These are phyloP conservation scores for Umimayanthus chanpuru DNA, from an alignment of 92 coral and sea anemone species.

Conservation along the genomic window DNA sequence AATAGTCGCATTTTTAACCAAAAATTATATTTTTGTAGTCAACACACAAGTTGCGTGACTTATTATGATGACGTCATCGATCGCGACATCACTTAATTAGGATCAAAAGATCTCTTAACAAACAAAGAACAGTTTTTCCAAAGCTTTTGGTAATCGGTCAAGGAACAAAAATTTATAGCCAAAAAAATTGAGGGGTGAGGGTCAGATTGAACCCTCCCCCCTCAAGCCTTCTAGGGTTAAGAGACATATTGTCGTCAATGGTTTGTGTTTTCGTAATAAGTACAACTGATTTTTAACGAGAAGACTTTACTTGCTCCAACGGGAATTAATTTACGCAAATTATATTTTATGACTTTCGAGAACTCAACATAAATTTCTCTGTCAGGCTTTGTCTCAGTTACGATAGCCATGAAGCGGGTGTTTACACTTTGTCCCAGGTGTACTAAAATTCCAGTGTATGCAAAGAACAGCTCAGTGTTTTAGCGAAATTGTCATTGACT, in stretches of 20 bases:
- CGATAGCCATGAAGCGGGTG: background rate
- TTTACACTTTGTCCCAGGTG: constrained; percentile 18
- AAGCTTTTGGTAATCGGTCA: no score
- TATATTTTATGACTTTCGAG: constrained; percentile 10
- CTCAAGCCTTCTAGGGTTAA: no score
- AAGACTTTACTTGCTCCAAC: constrained; percentile 14
- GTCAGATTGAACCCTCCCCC: no score
- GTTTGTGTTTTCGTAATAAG: background rate
- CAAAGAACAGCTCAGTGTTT: constrained; percentile 13
- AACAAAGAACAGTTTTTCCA: no score
- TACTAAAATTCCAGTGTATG: constrained; percentile 1
- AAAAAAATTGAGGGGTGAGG: no score
- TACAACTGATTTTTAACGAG: background rate
- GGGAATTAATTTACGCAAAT: background rate
- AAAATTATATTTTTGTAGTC: no score
- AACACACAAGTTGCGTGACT: no score
- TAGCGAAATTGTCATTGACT: background rate
- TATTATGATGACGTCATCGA: no score
- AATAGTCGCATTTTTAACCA: no score
- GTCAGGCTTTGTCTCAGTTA: constrained; percentile 9
- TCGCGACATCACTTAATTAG: no score
- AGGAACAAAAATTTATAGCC: no score
- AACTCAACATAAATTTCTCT: constrained; percentile 6
- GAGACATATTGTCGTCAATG: background rate
- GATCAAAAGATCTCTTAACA: no score